Conservation (phyloP, 2,797 vertebrate genomes). For the Phataginus tricuspis region DNA sequence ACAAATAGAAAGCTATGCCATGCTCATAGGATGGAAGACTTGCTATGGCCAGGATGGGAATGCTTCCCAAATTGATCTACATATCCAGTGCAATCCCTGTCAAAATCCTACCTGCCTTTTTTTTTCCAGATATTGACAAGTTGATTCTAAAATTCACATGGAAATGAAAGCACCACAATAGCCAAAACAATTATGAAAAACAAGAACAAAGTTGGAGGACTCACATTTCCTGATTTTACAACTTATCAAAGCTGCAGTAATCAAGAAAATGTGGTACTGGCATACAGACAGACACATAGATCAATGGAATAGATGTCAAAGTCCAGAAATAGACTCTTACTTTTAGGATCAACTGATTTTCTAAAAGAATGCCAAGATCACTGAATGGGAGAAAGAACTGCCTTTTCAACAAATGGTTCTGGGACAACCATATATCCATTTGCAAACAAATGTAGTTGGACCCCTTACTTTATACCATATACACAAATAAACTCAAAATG, state of each 20-base stretch:
- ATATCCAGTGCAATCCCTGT: neutral
- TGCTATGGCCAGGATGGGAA: neutral
- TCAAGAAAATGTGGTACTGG: neutral
- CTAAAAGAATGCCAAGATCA: neutral
- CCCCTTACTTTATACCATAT: neutral
- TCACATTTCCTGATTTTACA: neutral
- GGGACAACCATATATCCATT: neutral
- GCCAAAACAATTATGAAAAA: neutral
- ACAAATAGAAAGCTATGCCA: neutral
- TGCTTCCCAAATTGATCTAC: neutral
- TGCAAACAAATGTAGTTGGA: neutral
- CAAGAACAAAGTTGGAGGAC: neutral
- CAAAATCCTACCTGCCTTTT: neutral
- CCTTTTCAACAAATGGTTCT: neutral
- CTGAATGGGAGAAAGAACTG: neutral
- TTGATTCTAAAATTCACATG: neutral
- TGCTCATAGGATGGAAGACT: neutral
- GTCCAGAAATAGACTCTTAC: neutral
- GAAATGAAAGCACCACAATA: neutral
- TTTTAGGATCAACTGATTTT: neutral
- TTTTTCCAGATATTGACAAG: neutral
- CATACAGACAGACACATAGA: neutral
- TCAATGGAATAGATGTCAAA: neutral
- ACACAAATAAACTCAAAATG: neutral
- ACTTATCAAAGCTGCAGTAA: neutral